Percentiles rank a stretch among this genome's conserved stretches.
Conservation (phyloP, 2,888 invertebrate genomes). For the Heliconius ismenius region DNA sequence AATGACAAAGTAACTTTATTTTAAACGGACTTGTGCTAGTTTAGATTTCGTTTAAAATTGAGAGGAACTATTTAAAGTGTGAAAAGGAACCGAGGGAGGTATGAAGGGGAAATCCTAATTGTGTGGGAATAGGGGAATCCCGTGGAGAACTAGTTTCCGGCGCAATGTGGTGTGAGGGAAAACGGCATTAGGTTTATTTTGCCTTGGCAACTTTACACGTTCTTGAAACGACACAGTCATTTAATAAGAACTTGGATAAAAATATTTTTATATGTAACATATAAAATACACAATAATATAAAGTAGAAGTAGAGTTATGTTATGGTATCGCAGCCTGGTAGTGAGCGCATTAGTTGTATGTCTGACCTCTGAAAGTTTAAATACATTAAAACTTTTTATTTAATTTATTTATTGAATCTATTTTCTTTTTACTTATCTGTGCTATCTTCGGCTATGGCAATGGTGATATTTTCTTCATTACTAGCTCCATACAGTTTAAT, state of each 20-base stretch:
- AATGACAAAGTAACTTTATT: neutral
- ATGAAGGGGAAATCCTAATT: constrained; percentile 17
- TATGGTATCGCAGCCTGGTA: neutral
- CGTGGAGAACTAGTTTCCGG: constrained; percentile 1
- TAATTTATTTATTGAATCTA: too few species aligned
- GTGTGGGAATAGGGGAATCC: constrained; percentile 18
- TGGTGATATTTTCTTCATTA: too few species aligned
- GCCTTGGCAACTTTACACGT: neutral
- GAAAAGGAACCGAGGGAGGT: constrained; percentile 11
- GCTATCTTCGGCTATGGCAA: too few species aligned
- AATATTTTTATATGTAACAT: neutral
- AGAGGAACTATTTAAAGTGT: constrained; percentile 11
- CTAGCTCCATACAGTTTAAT: too few species aligned
- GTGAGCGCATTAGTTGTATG: neutral
- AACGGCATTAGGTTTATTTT: neutral
- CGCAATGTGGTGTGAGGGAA: neutral
- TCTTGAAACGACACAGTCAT: neutral
- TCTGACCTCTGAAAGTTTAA: neutral
- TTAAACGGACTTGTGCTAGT: neutral
- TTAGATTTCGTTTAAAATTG: constrained; percentile 7
- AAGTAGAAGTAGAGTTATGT: neutral
- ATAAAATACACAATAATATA: neutral
- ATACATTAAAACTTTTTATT: neutral
- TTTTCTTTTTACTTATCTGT: too few species aligned
- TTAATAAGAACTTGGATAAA: neutral